These are phyloP conservation scores for Agapostemon virescens DNA, from an alignment of 2,888 invertebrate species.

Conservation along the genomic window DNA sequence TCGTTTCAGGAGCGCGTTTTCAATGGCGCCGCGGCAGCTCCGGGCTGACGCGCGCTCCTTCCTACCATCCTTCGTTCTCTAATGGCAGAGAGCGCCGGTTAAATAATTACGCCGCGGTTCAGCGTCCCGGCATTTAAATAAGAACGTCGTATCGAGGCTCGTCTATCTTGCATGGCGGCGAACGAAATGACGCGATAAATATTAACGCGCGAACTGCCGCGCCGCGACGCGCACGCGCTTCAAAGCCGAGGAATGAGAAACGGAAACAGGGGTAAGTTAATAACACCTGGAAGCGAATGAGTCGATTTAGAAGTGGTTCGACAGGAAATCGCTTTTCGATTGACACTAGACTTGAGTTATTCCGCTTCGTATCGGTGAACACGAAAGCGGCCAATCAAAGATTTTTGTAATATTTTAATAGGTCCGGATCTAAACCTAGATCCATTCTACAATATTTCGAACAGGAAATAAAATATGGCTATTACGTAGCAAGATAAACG, in stretches of 20 bases:
- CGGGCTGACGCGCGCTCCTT: conserved; percentile 23
- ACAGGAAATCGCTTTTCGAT: background rate
- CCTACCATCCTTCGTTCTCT: conserved; percentile 24
- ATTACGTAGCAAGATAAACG: background rate
- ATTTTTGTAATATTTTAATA: background rate
- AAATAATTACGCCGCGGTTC: conserved; percentile 50
- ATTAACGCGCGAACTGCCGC: conserved; percentile 32
- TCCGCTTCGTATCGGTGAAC: background rate
- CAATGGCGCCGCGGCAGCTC: conserved; percentile 47
- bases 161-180: conserved; percentile 43
- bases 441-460: no score
- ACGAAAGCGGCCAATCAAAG: background rate
- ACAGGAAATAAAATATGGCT: no score
- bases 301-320: conserved; percentile 26
- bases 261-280: conserved; percentile 35
- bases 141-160: conserved; percentile 40
- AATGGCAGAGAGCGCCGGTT: conserved; percentile 43
- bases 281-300: conserved; percentile 3
- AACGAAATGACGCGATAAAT: conserved; percentile 49
- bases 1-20: conserved; percentile 55
- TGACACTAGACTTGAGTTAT: background rate
- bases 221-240: background rate
- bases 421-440: background rate
- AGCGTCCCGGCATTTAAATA: conserved; percentile 53
- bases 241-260: conserved; percentile 12